Percentiles rank a stretch among this genome's conserved stretches.
Evolutionary conservation across 2,888 invertebrate species (phyloP).

Genomic region (Xestoiulus laeticollis): DNA sequence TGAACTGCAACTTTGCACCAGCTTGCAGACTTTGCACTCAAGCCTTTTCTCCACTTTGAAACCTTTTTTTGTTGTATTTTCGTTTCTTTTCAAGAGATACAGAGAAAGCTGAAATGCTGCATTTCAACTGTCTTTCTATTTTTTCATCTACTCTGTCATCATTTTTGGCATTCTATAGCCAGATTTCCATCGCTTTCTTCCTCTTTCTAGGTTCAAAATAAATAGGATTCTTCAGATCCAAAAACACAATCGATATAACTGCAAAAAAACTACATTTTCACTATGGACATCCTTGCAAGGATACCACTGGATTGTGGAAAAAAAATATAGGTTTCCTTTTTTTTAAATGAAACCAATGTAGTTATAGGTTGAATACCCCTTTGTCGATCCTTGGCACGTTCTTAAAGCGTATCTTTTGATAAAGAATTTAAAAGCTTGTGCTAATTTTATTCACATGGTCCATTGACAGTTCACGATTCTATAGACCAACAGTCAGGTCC

Average conservation of each 20-base stretch:
- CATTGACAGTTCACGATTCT: background rate
- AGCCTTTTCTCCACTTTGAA: background rate
- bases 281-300: background rate
- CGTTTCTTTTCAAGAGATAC: too few relatives aligned
- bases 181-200: background rate
- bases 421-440: background rate
- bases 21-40: background rate
- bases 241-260: too few relatives aligned
- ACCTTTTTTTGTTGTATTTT: too few relatives aligned
- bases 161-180: background rate
- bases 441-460: background rate
- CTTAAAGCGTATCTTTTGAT: background rate
- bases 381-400: background rate
- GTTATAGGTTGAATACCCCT: background rate
- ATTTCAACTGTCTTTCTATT: background rate
- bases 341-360: background rate
- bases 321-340: background rate
- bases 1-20: background rate
- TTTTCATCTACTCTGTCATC: too few relatives aligned
- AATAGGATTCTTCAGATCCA: background rate
- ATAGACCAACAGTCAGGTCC: background rate
- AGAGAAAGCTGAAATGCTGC: too few relatives aligned
- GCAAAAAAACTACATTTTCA: too few relatives aligned
- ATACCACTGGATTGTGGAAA: background rate
- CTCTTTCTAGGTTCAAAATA: background rate